Conservation (phyloP, 2,113 vertebrate species). For the Solenodon paradoxus region DNA sequence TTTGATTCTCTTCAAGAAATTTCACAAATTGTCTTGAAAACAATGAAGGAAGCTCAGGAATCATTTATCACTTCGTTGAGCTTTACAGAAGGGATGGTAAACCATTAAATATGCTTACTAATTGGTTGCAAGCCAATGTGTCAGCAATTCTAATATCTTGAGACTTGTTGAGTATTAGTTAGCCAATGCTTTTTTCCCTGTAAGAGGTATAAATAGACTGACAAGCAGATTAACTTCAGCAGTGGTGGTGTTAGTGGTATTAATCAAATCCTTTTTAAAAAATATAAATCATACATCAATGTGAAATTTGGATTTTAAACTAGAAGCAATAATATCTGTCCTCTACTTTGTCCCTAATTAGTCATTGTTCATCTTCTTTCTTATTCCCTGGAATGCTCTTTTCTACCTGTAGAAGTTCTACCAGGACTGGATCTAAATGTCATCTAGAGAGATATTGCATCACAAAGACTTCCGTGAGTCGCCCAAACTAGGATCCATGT, state of each 20-base stretch:
- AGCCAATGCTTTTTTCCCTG: background rate
- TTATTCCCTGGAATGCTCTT: background rate
- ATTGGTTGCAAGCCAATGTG: constrained; percentile 1
- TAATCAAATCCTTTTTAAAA: background rate
- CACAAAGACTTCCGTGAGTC: background rate
- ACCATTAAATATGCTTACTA: constrained; percentile 55
- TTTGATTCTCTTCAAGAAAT: constrained; percentile 25
- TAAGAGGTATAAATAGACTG: constrained; percentile 9
- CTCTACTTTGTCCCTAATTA: background rate
- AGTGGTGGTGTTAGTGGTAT: background rate
- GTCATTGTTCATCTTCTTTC: background rate
- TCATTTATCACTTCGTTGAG: constrained; percentile 28
- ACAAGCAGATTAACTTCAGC: constrained; percentile 7
- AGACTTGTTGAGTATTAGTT: constrained; percentile 35
- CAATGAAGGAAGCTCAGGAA: constrained; percentile 13
- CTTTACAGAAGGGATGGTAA: background rate
- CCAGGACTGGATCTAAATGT: background rate
- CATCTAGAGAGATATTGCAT: background rate
- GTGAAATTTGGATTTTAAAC: constrained; percentile 4
- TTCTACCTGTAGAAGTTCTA: background rate
- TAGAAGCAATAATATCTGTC: background rate
- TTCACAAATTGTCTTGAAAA: constrained; percentile 20
- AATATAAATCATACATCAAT: background rate
- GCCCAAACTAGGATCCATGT: background rate
- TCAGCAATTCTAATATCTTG: constrained; percentile 24